These are phyloP conservation scores for Zelleria hepariella DNA, from an alignment of 2,888 invertebrate species.

Conservation along the genomic window DNA sequence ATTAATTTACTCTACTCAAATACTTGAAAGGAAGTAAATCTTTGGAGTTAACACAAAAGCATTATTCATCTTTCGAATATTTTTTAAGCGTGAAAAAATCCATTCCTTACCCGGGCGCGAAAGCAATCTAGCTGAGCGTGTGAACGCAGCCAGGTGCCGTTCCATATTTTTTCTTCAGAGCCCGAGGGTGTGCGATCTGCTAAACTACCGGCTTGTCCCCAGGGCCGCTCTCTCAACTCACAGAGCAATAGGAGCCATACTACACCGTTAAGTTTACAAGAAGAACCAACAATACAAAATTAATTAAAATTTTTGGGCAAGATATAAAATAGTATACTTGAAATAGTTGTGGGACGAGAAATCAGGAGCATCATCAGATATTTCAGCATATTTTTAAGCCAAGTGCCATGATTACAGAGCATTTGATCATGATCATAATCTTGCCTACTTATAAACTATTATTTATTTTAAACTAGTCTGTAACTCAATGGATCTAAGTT, in stretches of 20 bases:
- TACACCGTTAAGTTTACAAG: neutral
- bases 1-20: conserved; percentile 4
- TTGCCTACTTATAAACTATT: too few species aligned
- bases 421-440: too few species aligned
- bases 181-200: conserved; percentile 17
- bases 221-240: conserved; percentile 2
- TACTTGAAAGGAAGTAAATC: conserved; percentile 24
- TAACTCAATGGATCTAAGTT: too few species aligned
- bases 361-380: too few species aligned
- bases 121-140: conserved; percentile 50
- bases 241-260: neutral
- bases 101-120: conserved; percentile 33
- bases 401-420: too few species aligned
- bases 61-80: conserved; percentile 28
- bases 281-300: neutral
- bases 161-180: conserved; percentile 27
- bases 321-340: too few species aligned
- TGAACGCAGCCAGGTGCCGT: conserved; percentile 43
- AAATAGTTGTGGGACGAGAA: too few species aligned
- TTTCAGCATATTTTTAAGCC: too few species aligned
- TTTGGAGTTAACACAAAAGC: conserved; percentile 17
- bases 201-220: conserved; percentile 13
- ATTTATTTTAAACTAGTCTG: too few species aligned
- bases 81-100: conserved; percentile 31
- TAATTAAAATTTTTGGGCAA: too few species aligned